These are phyloP conservation scores for Bombus soroeensis DNA, from an alignment of 1,140 invertebrate species.

Conservation along the genomic window DNA sequence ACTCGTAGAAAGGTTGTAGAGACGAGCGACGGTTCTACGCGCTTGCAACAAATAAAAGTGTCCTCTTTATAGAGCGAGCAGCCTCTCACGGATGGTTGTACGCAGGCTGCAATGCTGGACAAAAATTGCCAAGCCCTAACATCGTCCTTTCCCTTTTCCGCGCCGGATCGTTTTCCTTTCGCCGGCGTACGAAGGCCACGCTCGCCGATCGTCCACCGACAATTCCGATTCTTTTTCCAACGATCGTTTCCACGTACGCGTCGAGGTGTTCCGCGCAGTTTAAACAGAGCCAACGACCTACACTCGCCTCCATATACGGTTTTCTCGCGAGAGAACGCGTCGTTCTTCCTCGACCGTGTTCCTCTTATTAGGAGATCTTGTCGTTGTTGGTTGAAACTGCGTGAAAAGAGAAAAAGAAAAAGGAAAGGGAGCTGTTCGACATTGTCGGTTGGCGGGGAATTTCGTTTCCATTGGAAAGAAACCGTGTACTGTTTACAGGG, in stretches of 20 bases:
- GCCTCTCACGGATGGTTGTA: no score
- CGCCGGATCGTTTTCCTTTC: slow-evolving; percentile 15
- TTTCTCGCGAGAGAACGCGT: not conserved
- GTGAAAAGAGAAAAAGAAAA: not conserved
- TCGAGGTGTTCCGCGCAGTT: not conserved
- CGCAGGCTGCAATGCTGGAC: not conserved
- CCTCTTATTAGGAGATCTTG: slow-evolving; percentile 20
- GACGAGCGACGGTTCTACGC: no score
- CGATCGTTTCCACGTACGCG: not conserved
- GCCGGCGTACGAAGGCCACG: not conserved
- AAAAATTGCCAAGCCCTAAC: not conserved
- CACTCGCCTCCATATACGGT: slow-evolving; percentile 9
- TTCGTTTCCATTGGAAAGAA: not conserved
- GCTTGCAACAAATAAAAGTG: not conserved
- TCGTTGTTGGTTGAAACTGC: not conserved
- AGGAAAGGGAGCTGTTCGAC: not conserved
- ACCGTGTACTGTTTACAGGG: not conserved
- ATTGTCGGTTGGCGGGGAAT: not conserved
- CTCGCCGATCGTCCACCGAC: not conserved
- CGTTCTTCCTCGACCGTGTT: slow-evolving; percentile 1
- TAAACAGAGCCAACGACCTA: slow-evolving; percentile 35
- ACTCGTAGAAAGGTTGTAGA: no score
- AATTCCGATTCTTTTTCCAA: slow-evolving; percentile 4
- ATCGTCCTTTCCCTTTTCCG: slow-evolving; percentile 16
- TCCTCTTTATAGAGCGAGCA: not conserved